A percentile compares a stretch with the other conserved stretches of the same genome.
These are phyloP conservation scores for Papilio protenor DNA, from an alignment of 2,888 invertebrate genomes.

Conservation along the genomic window DNA sequence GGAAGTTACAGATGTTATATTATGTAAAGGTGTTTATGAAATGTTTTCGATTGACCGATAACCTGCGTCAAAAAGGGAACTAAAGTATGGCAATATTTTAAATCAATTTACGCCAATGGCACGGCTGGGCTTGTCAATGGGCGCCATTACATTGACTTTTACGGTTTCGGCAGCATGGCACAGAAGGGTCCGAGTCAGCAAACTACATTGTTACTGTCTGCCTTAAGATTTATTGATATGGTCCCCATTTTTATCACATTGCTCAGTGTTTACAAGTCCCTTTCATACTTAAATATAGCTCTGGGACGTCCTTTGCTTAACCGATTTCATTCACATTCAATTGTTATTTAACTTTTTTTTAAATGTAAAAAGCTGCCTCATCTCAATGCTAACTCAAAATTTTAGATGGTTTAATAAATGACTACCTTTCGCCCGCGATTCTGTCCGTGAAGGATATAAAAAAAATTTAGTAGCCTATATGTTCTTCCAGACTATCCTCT, in stretches of 20 bases:
- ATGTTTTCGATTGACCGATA: not conserved
- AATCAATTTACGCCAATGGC: constrained; percentile 38
- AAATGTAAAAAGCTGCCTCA: too few relatives aligned
- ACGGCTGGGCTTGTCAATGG: constrained; percentile 36
- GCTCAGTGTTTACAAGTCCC: constrained; percentile 21
- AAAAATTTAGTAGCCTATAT: too few relatives aligned
- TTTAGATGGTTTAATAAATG: too few relatives aligned
- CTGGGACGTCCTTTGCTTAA: not conserved
- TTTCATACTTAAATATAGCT: constrained; percentile 5
- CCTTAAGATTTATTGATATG: constrained; percentile 44
- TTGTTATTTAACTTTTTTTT: not conserved
- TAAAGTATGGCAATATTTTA: constrained; percentile 38
- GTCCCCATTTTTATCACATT: constrained; percentile 31
- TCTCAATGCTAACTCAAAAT: too few relatives aligned
- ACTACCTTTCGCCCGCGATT: too few relatives aligned
- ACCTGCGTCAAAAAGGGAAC: not conserved
- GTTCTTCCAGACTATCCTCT: too few relatives aligned
- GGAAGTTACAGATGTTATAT: too few relatives aligned
- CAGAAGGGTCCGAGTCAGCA: constrained; percentile 42
- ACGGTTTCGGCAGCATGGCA: constrained; percentile 37
- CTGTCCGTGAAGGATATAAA: too few relatives aligned
- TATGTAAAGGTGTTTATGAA: not conserved
- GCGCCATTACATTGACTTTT: constrained; percentile 40
- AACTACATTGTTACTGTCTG: constrained; percentile 45
- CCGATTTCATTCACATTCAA: not conserved